These are phyloP conservation scores for Hormaphis cornu DNA, from an alignment of 1,140 invertebrate species.

Conservation along the genomic window DNA sequence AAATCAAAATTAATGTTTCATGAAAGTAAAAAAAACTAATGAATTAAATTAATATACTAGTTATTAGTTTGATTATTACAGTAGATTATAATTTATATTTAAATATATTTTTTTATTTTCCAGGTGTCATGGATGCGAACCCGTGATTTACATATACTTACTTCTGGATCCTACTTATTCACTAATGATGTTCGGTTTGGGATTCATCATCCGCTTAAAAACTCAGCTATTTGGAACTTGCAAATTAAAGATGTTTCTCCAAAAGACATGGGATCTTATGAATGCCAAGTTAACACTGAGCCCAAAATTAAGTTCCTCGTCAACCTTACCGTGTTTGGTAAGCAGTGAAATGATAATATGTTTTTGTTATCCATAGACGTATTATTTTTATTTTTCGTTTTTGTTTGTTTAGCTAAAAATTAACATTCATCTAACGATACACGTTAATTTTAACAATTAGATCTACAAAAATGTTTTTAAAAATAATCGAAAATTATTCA, in stretches of 20 bases:
- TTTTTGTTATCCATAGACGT: not conserved
- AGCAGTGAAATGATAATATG: not conserved
- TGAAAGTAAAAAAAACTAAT: too few relatives aligned
- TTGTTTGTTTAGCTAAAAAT: too few relatives aligned
- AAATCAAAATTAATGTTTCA: too few relatives aligned
- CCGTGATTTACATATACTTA: slow-evolving; percentile 84
- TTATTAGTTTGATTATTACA: too few relatives aligned
- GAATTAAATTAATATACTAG: too few relatives aligned
- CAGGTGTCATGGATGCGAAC: slow-evolving; percentile 84
- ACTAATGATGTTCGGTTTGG: slow-evolving; percentile 85
- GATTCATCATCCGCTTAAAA: slow-evolving; percentile 63
- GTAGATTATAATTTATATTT: too few relatives aligned
- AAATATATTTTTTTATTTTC: not conserved
- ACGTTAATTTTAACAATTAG: too few relatives aligned
- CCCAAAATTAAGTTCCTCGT: slow-evolving; percentile 45
- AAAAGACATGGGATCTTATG: slow-evolving; percentile 84
- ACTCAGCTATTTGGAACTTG: slow-evolving; percentile 76
- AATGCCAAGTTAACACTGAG: slow-evolving; percentile 75
- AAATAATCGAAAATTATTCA: too few relatives aligned
- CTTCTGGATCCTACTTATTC: slow-evolving; percentile 77
- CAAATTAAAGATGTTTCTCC: slow-evolving; percentile 87
- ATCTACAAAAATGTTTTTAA: too few relatives aligned
- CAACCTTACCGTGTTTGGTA: slow-evolving; percentile 38
- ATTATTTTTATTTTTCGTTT: not conserved
- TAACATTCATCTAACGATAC: too few relatives aligned